A percentile compares a stretch with the other conserved stretches of the same genome.
Conservation (phyloP, 1,140 invertebrate genomes). For the Pogonomyrmex californicus region DNA sequence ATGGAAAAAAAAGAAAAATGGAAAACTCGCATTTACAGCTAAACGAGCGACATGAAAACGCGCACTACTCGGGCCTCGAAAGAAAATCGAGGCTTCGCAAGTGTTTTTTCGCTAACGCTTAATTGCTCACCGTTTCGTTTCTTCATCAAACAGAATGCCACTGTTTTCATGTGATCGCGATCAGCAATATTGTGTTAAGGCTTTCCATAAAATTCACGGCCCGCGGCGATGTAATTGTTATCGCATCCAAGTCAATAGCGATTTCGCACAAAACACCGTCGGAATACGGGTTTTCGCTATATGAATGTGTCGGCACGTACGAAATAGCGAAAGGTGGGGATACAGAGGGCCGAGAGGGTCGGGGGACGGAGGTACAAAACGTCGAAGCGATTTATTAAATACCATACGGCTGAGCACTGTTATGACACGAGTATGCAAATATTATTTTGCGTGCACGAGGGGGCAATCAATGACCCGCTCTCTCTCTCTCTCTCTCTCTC, state of each 20-base stretch:
- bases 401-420: slow-evolving; percentile 65
- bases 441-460: slow-evolving; percentile 70
- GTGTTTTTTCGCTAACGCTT: slow-evolving; percentile 32
- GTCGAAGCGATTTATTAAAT: slow-evolving; percentile 72
- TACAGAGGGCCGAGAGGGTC: neutral
- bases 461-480: slow-evolving; percentile 60
- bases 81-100: neutral
- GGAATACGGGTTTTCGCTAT: slow-evolving; percentile 44
- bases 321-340: slow-evolving; percentile 24
- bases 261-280: slow-evolving; percentile 69
- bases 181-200: slow-evolving; percentile 54
- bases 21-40: neutral
- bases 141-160: slow-evolving; percentile 49
- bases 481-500: too few relatives aligned
- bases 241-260: slow-evolving; percentile 70
- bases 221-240: slow-evolving; percentile 62
- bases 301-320: slow-evolving; percentile 71
- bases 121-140: slow-evolving; percentile 23
- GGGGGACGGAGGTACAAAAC: slow-evolving; percentile 20
- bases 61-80: neutral
- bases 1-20: neutral
- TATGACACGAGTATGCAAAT: slow-evolving; percentile 69
- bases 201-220: slow-evolving; percentile 62
- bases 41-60: neutral
- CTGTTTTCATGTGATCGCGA: slow-evolving; percentile 56